Conservation (phyloP, 2,113 vertebrate species). For the Sander lucioperca region DNA sequence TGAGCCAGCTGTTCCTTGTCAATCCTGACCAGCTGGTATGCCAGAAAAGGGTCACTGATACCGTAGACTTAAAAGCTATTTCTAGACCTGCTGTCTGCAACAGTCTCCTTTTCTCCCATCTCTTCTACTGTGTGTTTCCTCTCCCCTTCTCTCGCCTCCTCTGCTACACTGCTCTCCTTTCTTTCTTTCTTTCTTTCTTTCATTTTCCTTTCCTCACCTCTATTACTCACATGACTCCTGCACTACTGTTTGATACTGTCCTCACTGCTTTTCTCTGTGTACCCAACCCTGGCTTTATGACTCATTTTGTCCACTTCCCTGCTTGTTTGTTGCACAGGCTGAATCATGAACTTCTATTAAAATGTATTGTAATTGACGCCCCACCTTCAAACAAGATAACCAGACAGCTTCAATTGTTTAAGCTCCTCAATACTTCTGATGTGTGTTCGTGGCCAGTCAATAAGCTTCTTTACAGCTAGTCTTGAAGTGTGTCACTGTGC, state of each 20-base stretch:
- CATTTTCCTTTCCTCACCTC: neutral
- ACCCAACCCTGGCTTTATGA: slow-evolving; percentile 20
- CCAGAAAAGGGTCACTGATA: slow-evolving; percentile 68
- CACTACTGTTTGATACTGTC: neutral
- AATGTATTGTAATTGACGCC: neutral
- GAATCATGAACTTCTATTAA: neutral
- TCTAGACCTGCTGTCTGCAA: slow-evolving; percentile 57
- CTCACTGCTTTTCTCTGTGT: neutral
- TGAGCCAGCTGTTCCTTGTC: slow-evolving; percentile 82
- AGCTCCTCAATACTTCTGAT: neutral
- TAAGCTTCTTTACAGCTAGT: neutral
- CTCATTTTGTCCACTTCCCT: slow-evolving; percentile 3
- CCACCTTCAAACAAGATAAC: neutral
- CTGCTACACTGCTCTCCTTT: neutral
- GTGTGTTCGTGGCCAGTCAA: neutral
- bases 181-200: neutral
- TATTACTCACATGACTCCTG: neutral
- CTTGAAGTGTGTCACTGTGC: neutral
- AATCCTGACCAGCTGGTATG: slow-evolving; percentile 78
- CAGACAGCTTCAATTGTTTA: neutral
- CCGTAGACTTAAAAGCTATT: slow-evolving; percentile 71
- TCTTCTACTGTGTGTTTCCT: neutral
- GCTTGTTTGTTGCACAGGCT: neutral
- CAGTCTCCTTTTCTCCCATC: neutral
- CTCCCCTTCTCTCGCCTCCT: neutral